These are phyloP conservation scores for Caenorhabditis remanei DNA, from an alignment of 1,140 invertebrate species.

Conservation along the genomic window DNA sequence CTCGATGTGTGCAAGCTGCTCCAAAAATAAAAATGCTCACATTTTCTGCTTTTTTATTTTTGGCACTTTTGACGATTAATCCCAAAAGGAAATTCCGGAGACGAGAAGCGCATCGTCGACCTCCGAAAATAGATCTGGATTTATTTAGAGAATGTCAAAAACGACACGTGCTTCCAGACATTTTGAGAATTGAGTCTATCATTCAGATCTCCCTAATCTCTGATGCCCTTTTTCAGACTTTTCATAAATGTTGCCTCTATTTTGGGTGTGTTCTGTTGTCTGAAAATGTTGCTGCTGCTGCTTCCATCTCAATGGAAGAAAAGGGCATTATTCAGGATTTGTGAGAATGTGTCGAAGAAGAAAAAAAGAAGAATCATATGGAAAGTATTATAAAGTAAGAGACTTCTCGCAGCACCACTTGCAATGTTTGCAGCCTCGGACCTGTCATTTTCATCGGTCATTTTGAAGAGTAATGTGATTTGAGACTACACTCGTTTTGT, in stretches of 20 bases:
- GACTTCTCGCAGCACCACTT: background rate
- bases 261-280: slow-evolving; percentile 6
- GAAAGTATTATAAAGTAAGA: slow-evolving; percentile 29
- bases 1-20: too few species aligned
- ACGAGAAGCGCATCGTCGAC: background rate
- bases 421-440: slow-evolving; percentile 35
- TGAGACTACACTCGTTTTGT: background rate
- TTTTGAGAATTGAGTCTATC: background rate
- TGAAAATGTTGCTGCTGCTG: background rate
- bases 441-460: slow-evolving; percentile 53
- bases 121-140: slow-evolving; percentile 1
- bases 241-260: slow-evolving; percentile 1
- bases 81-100: slow-evolving; percentile 43
- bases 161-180: background rate
- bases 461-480: slow-evolving; percentile 24
- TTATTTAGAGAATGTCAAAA: slow-evolving; percentile 9
- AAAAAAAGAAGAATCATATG: background rate
- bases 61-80: slow-evolving; percentile 8
- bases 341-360: background rate
- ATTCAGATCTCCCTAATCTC: background rate
- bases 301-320: background rate
- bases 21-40: background rate
- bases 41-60: background rate
- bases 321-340: background rate
- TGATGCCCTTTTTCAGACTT: background rate